These are phyloP conservation scores for Trachelus iudaicus DNA, from an alignment of 2,888 invertebrate species.

Conservation along the genomic window DNA sequence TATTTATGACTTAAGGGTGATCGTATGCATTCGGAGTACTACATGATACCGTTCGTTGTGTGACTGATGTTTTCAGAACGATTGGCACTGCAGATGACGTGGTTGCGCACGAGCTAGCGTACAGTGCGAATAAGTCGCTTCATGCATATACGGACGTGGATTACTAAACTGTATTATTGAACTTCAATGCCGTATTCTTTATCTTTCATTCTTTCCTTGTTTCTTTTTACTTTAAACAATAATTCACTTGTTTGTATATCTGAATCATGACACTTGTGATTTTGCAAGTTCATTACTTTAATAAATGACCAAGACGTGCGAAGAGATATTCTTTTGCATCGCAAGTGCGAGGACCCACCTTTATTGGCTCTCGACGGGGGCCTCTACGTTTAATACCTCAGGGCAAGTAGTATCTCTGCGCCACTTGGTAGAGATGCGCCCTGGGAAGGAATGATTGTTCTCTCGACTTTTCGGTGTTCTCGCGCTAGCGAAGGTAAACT, in stretches of 20 bases:
- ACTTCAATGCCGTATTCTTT: slow-evolving; percentile 10
- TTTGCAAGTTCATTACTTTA: slow-evolving; percentile 26
- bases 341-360: background rate
- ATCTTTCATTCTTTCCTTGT: background rate
- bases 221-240: background rate
- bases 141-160: slow-evolving; percentile 45
- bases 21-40: slow-evolving; percentile 4
- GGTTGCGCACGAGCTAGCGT: slow-evolving; percentile 42
- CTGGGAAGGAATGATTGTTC: too few relatives aligned
- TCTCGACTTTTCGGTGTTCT: too few relatives aligned
- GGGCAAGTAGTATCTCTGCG: too few relatives aligned
- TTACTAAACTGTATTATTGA: slow-evolving; percentile 33
- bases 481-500: too few relatives aligned
- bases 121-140: slow-evolving; percentile 46
- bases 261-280: slow-evolving; percentile 21
- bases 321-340: slow-evolving; percentile 4
- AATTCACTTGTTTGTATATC: slow-evolving; percentile 18
- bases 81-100: slow-evolving; percentile 48
- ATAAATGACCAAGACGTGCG: slow-evolving; percentile 10
- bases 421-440: too few relatives aligned
- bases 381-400: too few relatives aligned
- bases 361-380: background rate
- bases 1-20: background rate
- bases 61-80: slow-evolving; percentile 53
- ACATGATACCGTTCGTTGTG: slow-evolving; percentile 31